Conservation (phyloP, 2,113 vertebrate species). For the Chaetura pelagica region DNA sequence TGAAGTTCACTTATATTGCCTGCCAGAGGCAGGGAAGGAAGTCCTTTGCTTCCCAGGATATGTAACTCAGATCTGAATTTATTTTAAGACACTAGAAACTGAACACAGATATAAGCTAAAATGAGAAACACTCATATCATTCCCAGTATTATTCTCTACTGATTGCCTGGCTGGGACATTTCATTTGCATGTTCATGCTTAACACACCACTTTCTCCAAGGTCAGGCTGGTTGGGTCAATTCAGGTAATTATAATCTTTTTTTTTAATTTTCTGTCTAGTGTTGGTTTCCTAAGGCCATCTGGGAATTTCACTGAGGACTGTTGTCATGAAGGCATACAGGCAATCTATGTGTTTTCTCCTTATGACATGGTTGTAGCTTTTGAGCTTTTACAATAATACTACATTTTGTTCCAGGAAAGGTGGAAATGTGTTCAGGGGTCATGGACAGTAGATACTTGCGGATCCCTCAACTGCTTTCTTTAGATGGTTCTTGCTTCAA, state of each 20-base stretch:
- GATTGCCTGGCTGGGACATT: neutral
- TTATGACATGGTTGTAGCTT: neutral
- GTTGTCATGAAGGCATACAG: neutral
- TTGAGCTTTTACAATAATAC: neutral
- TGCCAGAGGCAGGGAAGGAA: neutral
- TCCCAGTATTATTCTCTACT: neutral
- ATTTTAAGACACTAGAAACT: neutral
- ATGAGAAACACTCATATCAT: neutral
- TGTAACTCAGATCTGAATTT: neutral
- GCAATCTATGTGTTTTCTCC: neutral
- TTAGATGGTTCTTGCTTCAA: neutral
- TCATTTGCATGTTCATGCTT: neutral
- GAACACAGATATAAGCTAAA: neutral
- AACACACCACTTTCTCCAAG: neutral
- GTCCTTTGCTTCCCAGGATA: neutral
- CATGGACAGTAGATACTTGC: neutral
- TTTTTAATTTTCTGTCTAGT: neutral
- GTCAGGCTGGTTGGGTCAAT: neutral
- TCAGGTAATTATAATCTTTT: neutral
- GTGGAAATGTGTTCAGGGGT: neutral
- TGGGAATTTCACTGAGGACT: neutral
- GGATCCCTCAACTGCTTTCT: neutral
- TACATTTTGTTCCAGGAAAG: neutral
- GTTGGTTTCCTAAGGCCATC: neutral
- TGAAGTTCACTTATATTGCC: slow-evolving; percentile 14